These are phyloP conservation scores for Aphidius gifuensis DNA, from an alignment of 1,140 invertebrate species.

Conservation along the genomic window DNA sequence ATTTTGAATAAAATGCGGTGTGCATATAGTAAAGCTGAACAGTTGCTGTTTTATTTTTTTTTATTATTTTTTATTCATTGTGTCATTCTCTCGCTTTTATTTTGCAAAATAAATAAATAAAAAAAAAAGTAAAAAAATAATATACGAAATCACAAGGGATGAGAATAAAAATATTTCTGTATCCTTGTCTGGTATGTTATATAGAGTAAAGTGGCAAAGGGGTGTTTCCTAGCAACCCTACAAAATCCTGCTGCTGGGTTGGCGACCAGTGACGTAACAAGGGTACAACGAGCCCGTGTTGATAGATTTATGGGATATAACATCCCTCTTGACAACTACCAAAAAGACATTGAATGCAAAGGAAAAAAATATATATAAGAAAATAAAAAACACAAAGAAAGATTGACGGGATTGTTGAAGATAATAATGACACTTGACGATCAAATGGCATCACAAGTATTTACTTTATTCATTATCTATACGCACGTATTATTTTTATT, in stretches of 20 bases:
- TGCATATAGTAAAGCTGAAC: neutral
- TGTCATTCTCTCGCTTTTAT: neutral
- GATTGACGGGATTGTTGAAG: too few species aligned
- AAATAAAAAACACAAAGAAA: too few species aligned
- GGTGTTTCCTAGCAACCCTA: conserved; percentile 48
- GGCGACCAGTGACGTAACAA: conserved; percentile 37
- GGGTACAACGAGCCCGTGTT: conserved; percentile 11
- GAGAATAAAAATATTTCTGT: neutral
- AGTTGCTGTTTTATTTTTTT: neutral
- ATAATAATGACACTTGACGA: too few species aligned
- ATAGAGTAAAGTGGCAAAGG: conserved; percentile 33
- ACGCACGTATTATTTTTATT: too few species aligned
- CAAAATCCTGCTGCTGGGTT: conserved; percentile 37
- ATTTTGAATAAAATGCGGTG: neutral
- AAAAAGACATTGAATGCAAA: neutral
- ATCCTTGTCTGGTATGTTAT: conserved; percentile 19
- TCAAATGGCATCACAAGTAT: too few species aligned
- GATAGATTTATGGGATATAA: conserved; percentile 8
- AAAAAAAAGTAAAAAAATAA: neutral
- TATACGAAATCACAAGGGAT: neutral
- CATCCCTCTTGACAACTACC: conserved; percentile 13
- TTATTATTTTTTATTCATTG: neutral
- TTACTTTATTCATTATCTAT: too few species aligned
- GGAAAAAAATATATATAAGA: too few species aligned
- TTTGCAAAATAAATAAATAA: too few species aligned